phyloP scores from a whole-genome alignment of 2,113 vertebrate species.

The Hucho hucho region DNA sequence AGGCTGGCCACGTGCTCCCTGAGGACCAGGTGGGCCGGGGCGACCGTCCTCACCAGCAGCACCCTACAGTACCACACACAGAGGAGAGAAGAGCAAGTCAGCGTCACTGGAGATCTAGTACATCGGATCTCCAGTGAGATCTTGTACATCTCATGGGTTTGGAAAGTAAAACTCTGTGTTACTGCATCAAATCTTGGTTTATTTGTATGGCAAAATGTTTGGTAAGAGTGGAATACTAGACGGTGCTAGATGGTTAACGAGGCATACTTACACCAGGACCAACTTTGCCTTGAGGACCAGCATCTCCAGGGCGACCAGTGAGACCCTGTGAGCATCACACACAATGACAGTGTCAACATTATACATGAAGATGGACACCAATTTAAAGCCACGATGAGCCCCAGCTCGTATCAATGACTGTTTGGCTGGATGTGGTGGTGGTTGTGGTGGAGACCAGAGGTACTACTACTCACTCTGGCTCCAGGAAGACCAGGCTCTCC shows the following conservation, averaged over 20 bases:
- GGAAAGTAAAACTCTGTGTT: no score
- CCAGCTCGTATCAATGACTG: not conserved
- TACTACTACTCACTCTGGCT: slow-evolving; percentile 83
- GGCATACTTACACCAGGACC: slow-evolving; percentile 85
- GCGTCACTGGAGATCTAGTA: no score
- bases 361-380: not conserved
- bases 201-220: not conserved
- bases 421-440: not conserved
- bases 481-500: slow-evolving; percentile 94
- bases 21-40: slow-evolving; percentile 91
- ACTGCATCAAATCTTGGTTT: no score
- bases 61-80: slow-evolving; percentile 72
- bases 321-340: slow-evolving; percentile 80
- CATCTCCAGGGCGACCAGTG: slow-evolving; percentile 93
- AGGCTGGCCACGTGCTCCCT: slow-evolving; percentile 91
- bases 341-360: slow-evolving; percentile 1
- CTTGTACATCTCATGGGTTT: no score
- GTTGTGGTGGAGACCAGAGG: not conserved
- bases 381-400: not conserved
- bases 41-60: slow-evolving; percentile 89
- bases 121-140: no score
- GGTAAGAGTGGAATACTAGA: no score
- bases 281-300: slow-evolving; percentile 95
- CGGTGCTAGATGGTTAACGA: no score
- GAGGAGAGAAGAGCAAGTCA: not conserved